Evolutionary conservation across 2,888 invertebrate genomes (phyloP).

Genomic region (Callosobruchus maculatus): DNA sequence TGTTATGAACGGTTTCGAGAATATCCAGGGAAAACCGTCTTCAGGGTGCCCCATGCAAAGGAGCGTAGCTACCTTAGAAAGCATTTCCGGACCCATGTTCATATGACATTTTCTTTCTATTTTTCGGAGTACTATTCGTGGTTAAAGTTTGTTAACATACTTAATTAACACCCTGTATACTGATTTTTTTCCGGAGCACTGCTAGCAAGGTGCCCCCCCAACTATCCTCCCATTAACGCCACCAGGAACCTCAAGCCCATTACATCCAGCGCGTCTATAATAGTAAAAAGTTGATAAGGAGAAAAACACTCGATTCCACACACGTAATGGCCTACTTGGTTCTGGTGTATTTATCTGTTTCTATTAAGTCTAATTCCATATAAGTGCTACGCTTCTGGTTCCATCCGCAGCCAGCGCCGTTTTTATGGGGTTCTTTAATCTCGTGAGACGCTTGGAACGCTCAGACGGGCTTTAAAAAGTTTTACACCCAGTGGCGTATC

Average conservation of each 20-base stretch:
- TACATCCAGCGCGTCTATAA: not conserved
- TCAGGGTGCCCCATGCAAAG: too few species aligned
- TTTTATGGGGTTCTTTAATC: constrained; percentile 30
- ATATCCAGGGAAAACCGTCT: too few species aligned
- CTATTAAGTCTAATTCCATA: constrained; percentile 33
- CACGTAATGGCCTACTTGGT: not conserved
- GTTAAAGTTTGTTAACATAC: too few species aligned
- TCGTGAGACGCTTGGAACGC: constrained; percentile 5
- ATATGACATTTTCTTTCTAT: too few species aligned
- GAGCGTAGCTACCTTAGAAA: too few species aligned
- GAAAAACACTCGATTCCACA: not conserved
- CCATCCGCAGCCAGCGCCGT: constrained; percentile 20
- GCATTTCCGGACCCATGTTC: too few species aligned
- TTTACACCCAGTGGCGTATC: not conserved
- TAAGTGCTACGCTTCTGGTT: constrained; percentile 28
- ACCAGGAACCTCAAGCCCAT: not conserved
- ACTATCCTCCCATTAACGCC: not conserved
- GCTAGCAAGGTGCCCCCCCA: not conserved
- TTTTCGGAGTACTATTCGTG: too few species aligned
- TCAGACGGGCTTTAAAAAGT: not conserved
- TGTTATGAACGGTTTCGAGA: too few species aligned
- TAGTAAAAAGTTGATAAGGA: constrained; percentile 1
- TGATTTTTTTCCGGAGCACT: too few species aligned
- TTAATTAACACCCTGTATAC: too few species aligned
- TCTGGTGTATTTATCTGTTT: constrained; percentile 23